Percentiles rank a stretch among this genome's conserved stretches.
Conservation (phyloP, 1,140 invertebrate species). For the Idris sp. region DNA sequence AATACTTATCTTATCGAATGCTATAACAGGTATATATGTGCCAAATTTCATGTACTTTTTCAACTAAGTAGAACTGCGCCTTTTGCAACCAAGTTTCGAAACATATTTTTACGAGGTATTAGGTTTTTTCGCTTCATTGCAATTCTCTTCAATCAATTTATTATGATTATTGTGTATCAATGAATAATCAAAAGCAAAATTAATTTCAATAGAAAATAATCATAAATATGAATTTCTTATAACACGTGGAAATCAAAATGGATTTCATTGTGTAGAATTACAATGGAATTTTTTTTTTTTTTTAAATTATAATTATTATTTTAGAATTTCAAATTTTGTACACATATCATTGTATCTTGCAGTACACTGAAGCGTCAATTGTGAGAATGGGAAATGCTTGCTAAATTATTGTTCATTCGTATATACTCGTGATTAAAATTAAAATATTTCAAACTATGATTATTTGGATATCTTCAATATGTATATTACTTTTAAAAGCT, state of each 20-base stretch:
- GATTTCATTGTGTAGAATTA: no score
- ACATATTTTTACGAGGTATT: constrained; percentile 2
- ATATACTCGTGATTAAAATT: neutral
- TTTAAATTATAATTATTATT: no score
- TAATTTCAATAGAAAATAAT: no score
- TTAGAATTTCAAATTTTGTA: constrained; percentile 8
- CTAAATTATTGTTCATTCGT: neutral
- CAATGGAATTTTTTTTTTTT: no score
- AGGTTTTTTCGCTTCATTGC: neutral
- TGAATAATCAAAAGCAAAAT: no score
- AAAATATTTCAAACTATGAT: no score
- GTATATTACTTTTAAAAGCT: no score
- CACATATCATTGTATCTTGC: constrained; percentile 7
- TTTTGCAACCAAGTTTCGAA: neutral
- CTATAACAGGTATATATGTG: constrained; percentile 30
- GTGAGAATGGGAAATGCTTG: neutral
- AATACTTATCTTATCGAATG: constrained; percentile 20
- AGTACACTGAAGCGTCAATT: neutral
- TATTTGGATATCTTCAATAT: no score
- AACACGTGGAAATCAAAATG: no score
- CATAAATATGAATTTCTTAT: no score
- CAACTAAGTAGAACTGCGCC: constrained; percentile 5
- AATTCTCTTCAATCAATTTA: neutral
- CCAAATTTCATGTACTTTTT: constrained; percentile 30
- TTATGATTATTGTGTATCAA: no score